phyloP scores from a whole-genome alignment of 2,888 invertebrate genomes.

The Drosophila lutescens region DNA sequence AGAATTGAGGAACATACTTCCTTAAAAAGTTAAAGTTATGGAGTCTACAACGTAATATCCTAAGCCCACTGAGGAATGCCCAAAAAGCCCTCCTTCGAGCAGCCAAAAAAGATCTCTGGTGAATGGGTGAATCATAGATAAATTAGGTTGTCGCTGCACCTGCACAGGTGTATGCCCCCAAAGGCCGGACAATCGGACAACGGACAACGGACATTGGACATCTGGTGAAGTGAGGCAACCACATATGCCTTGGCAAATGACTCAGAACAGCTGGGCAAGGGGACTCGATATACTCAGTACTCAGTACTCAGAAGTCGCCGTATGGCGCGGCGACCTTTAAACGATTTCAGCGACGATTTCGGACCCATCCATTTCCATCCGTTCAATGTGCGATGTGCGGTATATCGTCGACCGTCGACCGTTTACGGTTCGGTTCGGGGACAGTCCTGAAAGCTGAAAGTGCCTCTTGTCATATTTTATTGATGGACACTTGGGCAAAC shows the following conservation, averaged over 20 bases:
- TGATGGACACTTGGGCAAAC: slow-evolving; percentile 56
- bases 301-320: neutral
- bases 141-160: neutral
- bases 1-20: too few species aligned
- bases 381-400: slow-evolving; percentile 6
- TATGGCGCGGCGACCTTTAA: slow-evolving; percentile 40
- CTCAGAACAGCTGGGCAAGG: slow-evolving; percentile 38
- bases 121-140: slow-evolving; percentile 3
- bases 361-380: slow-evolving; percentile 7
- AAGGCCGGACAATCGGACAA: slow-evolving; percentile 13
- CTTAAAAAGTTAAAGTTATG: too few species aligned
- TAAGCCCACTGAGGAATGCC: neutral
- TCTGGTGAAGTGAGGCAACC: slow-evolving; percentile 8
- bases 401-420: neutral
- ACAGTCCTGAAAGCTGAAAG: slow-evolving; percentile 30
- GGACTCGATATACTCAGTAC: slow-evolving; percentile 5
- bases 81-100: neutral
- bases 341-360: slow-evolving; percentile 15
- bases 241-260: slow-evolving; percentile 31
- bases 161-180: slow-evolving; percentile 33
- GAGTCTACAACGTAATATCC: too few species aligned
- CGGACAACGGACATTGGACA: slow-evolving; percentile 3
- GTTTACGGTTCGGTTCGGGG: slow-evolving; percentile 24
- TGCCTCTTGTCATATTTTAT: slow-evolving; percentile 61
- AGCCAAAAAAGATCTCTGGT: too few species aligned